Conservation (phyloP, 1,140 invertebrate species). For the Gryon sp. region DNA sequence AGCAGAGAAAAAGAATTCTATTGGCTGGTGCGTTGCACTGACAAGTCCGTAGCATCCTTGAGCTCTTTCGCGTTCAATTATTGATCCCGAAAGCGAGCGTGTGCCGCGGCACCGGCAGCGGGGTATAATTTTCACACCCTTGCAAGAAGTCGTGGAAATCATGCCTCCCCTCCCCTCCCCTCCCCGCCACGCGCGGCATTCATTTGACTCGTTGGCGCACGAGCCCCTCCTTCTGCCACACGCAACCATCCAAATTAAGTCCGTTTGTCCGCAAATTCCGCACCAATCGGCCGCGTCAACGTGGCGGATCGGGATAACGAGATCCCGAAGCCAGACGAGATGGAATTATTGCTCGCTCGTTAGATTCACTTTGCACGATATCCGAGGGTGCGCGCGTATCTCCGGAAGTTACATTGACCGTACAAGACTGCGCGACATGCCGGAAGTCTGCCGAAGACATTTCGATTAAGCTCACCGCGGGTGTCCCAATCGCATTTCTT, state of each 20-base stretch:
- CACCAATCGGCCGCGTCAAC: constrained; percentile 64
- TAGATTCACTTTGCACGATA: constrained; percentile 52
- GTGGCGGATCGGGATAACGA: constrained; percentile 69
- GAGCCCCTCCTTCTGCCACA: constrained; percentile 30
- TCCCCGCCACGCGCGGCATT: constrained; percentile 48
- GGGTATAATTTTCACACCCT: constrained; percentile 74
- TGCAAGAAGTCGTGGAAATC: constrained; percentile 60
- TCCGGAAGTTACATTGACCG: constrained; percentile 61
- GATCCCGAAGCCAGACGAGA: constrained; percentile 28
- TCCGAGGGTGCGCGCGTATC: constrained; percentile 19
- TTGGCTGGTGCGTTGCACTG: not conserved
- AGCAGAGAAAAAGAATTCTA: not conserved
- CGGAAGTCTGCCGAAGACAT: constrained; percentile 75
- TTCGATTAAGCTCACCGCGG: constrained; percentile 77
- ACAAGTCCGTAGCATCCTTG: constrained; percentile 28
- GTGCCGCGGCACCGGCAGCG: constrained; percentile 48
- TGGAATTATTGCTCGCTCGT: constrained; percentile 58
- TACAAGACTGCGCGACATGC: constrained; percentile 49
- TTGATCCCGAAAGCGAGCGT: constrained; percentile 68
- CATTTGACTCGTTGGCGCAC: constrained; percentile 32
- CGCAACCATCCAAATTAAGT: constrained; percentile 71
- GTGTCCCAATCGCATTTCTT: constrained; percentile 49
- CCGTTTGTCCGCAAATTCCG: constrained; percentile 72
- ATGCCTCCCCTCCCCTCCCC: too few relatives aligned
- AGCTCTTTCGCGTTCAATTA: constrained; percentile 51